Evolutionary conservation across 2,797 vertebrate genomes (phyloP).

Genomic region (Synaphobranchus kaupii): DNA sequence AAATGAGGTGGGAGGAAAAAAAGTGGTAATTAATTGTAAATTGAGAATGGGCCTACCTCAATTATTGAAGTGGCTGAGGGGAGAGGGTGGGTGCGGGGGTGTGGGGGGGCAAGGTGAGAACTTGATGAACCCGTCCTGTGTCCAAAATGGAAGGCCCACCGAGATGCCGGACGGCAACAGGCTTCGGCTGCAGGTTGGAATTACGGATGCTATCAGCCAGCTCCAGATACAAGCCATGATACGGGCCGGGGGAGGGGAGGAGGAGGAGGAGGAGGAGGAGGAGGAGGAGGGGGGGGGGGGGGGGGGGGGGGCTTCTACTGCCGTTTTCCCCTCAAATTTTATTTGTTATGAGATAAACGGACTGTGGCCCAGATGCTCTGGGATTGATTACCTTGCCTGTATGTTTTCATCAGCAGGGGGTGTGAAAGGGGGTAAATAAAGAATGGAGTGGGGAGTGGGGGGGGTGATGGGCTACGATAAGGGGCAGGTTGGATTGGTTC

Average conservation of each 20-base stretch:
- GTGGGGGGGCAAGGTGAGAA: constrained; percentile 45
- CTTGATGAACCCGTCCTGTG: constrained; percentile 76
- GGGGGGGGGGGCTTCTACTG: constrained; percentile 63
- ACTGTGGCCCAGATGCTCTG: constrained; percentile 66
- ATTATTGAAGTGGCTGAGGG: constrained; percentile 54
- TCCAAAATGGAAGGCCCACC: constrained; percentile 47
- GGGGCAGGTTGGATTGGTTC: constrained; percentile 67
- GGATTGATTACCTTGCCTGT: constrained; percentile 71
- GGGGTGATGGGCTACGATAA: constrained; percentile 70
- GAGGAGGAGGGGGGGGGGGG: background rate
- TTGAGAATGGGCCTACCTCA: constrained; percentile 77
- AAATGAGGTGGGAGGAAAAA: constrained; percentile 35
- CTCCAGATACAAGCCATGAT: constrained; percentile 72
- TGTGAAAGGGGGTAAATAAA: background rate
- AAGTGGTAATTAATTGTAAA: constrained; percentile 83
- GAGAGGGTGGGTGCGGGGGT: background rate
- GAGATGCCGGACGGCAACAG: constrained; percentile 56
- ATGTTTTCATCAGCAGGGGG: constrained; percentile 77
- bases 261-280: constrained; percentile 18
- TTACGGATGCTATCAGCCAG: constrained; percentile 71
- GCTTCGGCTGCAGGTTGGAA: constrained; percentile 67
- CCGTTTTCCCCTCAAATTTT: constrained; percentile 34
- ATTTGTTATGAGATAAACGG: constrained; percentile 40
- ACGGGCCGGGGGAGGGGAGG: constrained; percentile 47
- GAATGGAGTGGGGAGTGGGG: constrained; percentile 74